Conservation (phyloP, 2,113 vertebrate species). For the Crotalus tigris region DNA sequence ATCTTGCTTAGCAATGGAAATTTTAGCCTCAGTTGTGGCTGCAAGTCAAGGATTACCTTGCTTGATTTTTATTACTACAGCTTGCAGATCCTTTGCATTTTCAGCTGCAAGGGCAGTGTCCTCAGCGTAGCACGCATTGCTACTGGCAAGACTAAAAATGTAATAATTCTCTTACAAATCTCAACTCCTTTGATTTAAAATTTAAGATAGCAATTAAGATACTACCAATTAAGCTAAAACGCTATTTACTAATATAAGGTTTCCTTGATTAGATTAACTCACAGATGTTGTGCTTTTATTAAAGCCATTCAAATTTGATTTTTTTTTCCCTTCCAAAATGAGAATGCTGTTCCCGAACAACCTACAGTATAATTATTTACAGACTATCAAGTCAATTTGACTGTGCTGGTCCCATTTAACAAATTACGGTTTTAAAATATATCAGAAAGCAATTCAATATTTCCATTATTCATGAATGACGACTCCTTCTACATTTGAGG, state of each 20-base stretch:
- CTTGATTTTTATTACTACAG: not conserved
- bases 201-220: not conserved
- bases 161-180: not conserved
- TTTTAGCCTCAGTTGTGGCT: not conserved
- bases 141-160: not conserved
- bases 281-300: not conserved
- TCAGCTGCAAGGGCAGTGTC: not conserved
- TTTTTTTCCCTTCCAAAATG: not conserved
- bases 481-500: not conserved
- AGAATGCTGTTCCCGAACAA: not conserved
- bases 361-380: not conserved
- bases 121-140: not conserved
- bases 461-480: not conserved
- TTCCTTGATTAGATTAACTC: not conserved
- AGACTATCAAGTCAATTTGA: not conserved
- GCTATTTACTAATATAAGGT: not conserved
- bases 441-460: not conserved
- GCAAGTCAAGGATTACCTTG: not conserved
- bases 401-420: not conserved
- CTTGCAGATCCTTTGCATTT: not conserved
- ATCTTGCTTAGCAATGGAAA: not conserved
- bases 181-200: not conserved
- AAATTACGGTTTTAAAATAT: not conserved
- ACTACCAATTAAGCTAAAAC: not conserved
- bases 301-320: not conserved